These are phyloP conservation scores for Scaptomyza graminum DNA, from an alignment of 1,140 invertebrate genomes.

Conservation along the genomic window DNA sequence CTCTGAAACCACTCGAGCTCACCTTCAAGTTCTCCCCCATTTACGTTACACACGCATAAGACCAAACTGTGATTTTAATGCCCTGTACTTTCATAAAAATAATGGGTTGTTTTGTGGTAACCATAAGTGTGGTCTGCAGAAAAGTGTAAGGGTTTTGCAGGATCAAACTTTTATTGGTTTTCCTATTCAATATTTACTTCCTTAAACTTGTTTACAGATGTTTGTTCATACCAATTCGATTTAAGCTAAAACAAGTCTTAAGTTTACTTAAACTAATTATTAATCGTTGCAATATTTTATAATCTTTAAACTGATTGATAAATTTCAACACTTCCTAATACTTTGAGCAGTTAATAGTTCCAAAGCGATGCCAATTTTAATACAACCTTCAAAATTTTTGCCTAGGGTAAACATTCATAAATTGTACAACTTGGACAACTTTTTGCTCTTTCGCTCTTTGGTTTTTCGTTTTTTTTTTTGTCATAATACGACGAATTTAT, in stretches of 20 bases:
- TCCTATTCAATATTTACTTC: too few relatives aligned
- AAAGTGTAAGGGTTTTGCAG: too few relatives aligned
- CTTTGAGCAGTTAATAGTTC: not conserved
- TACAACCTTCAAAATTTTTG: too few relatives aligned
- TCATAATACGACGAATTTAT: constrained; percentile 66
- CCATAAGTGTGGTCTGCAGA: too few relatives aligned
- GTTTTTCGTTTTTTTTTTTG: constrained; percentile 26
- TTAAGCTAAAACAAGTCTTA: too few relatives aligned
- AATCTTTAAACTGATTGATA: too few relatives aligned
- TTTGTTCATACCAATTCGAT: too few relatives aligned
- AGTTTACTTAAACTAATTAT: too few relatives aligned
- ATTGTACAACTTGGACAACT: not conserved
- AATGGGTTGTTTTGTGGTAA: not conserved
- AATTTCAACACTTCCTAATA: too few relatives aligned
- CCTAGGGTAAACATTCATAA: not conserved
- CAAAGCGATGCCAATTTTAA: too few relatives aligned
- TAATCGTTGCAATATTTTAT: too few relatives aligned
- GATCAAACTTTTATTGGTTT: not conserved
- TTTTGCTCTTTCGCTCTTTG: not conserved
- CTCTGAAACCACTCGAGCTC: not conserved
- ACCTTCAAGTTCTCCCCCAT: constrained; percentile 7
- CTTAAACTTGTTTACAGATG: too few relatives aligned
- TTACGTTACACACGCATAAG: constrained; percentile 50
- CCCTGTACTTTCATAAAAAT: not conserved
- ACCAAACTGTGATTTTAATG: constrained; percentile 72